phyloP scores from a whole-genome alignment of 2,113 vertebrate genomes.

The Megaceryle torquata region DNA sequence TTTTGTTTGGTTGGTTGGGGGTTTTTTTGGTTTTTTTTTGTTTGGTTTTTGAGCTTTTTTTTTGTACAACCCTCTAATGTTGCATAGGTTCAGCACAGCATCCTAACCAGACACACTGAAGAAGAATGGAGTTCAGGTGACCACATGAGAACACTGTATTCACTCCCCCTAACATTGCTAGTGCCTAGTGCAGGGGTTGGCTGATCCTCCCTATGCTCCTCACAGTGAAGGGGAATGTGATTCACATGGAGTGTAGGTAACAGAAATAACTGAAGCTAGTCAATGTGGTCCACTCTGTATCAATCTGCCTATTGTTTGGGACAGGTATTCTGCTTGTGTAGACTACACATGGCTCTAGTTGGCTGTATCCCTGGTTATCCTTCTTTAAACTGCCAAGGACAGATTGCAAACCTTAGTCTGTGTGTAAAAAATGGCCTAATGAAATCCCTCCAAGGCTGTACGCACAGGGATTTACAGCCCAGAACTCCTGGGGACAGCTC shows the following conservation, averaged over 20 bases:
- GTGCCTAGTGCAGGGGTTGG: neutral
- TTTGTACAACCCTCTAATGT: neutral
- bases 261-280: neutral
- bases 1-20: no score
- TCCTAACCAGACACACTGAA: neutral
- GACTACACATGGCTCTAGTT: no score
- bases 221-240: no score
- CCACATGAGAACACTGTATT: rapidly evolving
- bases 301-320: neutral
- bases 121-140: neutral
- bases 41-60: neutral
- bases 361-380: neutral
- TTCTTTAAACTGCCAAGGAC: rapidly evolving
- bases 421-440: no score
- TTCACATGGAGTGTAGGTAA: neutral
- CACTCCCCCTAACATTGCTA: neutral
- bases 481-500: neutral
- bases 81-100: neutral
- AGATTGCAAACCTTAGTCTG: neutral
- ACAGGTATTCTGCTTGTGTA: neutral
- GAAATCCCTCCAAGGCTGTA: neutral
- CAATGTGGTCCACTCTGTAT: neutral
- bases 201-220: neutral
- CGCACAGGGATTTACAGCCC: neutral
- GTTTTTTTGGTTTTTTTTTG: no score